Evolutionary conservation across 2,113 vertebrate species (phyloP), one percentile per base, ranked within the genome.

Genomic region (Eurypyga helias): DNA sequence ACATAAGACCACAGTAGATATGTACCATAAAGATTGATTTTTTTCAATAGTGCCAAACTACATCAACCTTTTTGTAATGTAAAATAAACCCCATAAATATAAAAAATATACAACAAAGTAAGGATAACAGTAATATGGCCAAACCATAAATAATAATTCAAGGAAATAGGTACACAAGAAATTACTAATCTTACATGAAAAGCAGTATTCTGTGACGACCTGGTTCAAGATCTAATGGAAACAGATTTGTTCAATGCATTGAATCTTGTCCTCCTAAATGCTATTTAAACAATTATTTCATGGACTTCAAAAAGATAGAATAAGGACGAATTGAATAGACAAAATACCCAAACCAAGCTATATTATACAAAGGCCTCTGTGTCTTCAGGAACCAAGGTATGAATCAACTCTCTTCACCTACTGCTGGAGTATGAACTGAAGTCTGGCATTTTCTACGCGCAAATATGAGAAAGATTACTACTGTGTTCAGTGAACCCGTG

Each of bases 401-500:
- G 66, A 94, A 96, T 86, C 55, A 90, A 87, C 10, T 55, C 36
- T 89, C 91, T 96, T 84, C 71, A 86, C 65, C 70, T 89, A 66
- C 65, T 83, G 36, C 71, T 85, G 57, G 81, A 97, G 34, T 54
- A 41, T 17, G 38, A 95, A 82, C 86, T 84, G 77, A 94, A 88
- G 51, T 82, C 61, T 94, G 89, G 90, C 73, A 90, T 73, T 64
- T 84, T 90, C 83, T 61, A 46, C 11, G 7, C 34, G 73, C 57
- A 77, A 91, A 26, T 36, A 69, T 91, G 83, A 93, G 57, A 97
- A 95, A 95, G 84, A 96, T 94, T 92, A 85, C 76, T 94, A 54
- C 94, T 75, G 34, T 79, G 88, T 84, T 92, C 92, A 93, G 76
- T 90, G 95, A 97, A 96, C 94, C 65, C 45, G 95, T 97, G 84